These are phyloP conservation scores for Pseudomugil tenellus DNA, from an alignment of 2,797 vertebrate species.

Conservation along the genomic window DNA sequence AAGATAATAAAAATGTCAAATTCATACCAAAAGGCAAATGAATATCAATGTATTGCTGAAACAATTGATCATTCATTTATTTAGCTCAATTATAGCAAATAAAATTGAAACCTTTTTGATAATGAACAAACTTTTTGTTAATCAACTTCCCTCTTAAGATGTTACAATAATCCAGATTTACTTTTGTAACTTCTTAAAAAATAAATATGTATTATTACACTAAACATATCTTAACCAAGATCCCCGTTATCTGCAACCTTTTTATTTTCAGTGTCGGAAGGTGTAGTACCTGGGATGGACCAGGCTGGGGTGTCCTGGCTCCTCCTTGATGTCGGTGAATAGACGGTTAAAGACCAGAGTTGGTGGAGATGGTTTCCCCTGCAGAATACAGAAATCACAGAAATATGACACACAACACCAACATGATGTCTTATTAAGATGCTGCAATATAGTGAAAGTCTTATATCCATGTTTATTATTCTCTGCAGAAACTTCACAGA, in stretches of 20 bases:
- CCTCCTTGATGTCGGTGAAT: conserved; percentile 95
- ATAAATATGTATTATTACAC: not conserved
- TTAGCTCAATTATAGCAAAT: not conserved
- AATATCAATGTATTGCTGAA: not conserved
- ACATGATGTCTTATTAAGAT: conserved; percentile 4
- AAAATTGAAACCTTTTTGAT: not conserved
- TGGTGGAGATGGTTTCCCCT: conserved; percentile 78
- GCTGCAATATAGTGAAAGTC: not conserved
- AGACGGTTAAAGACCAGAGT: conserved; percentile 86
- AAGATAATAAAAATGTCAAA: not conserved
- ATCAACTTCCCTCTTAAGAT: not conserved
- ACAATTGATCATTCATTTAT: not conserved
- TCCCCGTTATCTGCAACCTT: not conserved
- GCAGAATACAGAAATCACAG: conserved; percentile 42
- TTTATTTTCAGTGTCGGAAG: not conserved
- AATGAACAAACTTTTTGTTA: not conserved
- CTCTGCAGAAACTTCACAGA: conserved; percentile 20
- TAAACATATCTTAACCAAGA: not conserved
- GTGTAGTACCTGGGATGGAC: conserved; percentile 92
- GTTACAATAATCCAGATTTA: too few relatives aligned
- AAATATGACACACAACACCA: conserved; percentile 14
- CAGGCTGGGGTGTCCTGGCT: conserved; percentile 89
- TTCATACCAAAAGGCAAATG: not conserved
- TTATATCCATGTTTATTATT: conserved; percentile 38
- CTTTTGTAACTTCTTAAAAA: too few relatives aligned